These are phyloP conservation scores for Aporrectodea caliginosa DNA, from an alignment of 1,140 invertebrate genomes.

Conservation along the genomic window DNA sequence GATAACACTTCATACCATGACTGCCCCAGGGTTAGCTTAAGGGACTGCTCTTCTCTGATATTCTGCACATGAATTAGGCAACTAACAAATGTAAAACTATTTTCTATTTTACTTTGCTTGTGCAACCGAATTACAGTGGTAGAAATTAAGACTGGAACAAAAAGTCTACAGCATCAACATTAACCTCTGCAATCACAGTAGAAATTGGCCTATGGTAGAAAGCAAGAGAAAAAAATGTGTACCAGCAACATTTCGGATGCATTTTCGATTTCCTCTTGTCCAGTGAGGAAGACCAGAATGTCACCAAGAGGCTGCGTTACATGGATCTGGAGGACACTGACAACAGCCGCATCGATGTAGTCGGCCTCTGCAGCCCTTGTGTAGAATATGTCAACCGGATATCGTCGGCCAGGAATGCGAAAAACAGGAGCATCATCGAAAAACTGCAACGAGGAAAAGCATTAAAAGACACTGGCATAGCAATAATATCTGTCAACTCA, in stretches of 20 bases:
- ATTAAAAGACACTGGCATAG: no score
- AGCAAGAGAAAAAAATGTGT: no score
- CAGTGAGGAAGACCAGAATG: slow-evolving; percentile 94
- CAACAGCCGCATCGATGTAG: slow-evolving; percentile 94
- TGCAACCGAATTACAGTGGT: no score
- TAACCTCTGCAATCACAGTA: not conserved
- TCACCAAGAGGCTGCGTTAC: slow-evolving; percentile 87
- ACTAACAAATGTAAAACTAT: no score
- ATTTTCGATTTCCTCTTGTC: slow-evolving; percentile 91
- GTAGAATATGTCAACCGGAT: slow-evolving; percentile 93
- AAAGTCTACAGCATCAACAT: no score
- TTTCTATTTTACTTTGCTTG: no score
- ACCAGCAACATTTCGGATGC: slow-evolving; percentile 82
- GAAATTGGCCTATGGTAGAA: not conserved
- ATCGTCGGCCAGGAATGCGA: slow-evolving; percentile 81
- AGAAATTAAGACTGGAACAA: no score
- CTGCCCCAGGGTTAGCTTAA: no score
- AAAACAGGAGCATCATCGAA: slow-evolving; percentile 99
- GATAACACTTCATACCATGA: no score
- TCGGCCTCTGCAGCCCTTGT: slow-evolving; percentile 98
- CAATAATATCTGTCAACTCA: no score
- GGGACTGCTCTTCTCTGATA: no score
- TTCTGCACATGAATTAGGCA: no score
- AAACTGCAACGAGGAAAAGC: slow-evolving; percentile 65
- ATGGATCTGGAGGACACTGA: slow-evolving; percentile 96